Conservation (phyloP, 64 coral and sea anemone species). For the Orbicella faveolata region DNA sequence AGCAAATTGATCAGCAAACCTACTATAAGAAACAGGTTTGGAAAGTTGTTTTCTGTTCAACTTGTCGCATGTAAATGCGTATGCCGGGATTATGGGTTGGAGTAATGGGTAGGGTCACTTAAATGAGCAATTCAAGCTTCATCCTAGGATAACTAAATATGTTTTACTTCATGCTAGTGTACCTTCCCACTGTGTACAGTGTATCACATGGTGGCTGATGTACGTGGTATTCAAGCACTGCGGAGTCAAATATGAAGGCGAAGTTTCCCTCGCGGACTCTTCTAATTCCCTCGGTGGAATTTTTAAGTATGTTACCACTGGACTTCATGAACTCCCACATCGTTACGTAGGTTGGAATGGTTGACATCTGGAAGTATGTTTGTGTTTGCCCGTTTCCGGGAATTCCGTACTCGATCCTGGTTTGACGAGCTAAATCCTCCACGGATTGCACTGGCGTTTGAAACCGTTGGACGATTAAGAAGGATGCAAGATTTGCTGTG, state of each 20-base stretch:
- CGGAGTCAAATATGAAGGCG: conserved; percentile 64
- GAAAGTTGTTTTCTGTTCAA: no score
- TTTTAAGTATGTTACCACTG: conserved; percentile 26
- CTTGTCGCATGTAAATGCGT: no score
- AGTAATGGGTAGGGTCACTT: no score
- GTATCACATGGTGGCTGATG: conserved; percentile 69
- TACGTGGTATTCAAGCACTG: conserved; percentile 58
- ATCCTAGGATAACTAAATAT: neutral
- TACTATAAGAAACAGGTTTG: no score
- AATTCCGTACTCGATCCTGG: conserved; percentile 69
- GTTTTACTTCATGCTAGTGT: neutral
- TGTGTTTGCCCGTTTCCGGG: conserved; percentile 47
- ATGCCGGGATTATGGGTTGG: no score
- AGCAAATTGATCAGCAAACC: neutral
- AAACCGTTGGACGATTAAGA: conserved; percentile 71
- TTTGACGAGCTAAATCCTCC: conserved; percentile 67
- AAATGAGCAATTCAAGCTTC: no score
- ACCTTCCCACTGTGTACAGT: conserved; percentile 61
- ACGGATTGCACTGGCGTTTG: conserved; percentile 50
- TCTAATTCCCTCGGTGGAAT: conserved; percentile 49
- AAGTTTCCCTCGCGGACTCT: conserved; percentile 42
- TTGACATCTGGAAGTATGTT: conserved; percentile 69
- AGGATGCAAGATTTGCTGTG: conserved; percentile 76
- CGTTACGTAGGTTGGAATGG: conserved; percentile 70
- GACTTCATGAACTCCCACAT: conserved; percentile 84